Conservation (phyloP, 2,797 vertebrate genomes). For the Channallabes apus region DNA sequence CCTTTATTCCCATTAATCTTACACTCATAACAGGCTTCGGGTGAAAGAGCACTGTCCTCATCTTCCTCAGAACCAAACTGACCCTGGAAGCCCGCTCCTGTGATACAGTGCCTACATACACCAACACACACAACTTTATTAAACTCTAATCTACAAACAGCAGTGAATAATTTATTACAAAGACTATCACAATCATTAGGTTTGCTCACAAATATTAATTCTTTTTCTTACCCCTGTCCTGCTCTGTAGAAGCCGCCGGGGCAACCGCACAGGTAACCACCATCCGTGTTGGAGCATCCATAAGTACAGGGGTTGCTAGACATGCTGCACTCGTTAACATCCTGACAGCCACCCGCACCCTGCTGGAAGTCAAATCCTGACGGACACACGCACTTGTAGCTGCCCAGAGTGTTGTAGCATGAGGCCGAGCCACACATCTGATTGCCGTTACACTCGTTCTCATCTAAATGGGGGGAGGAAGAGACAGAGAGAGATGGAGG, state of each 20-base stretch:
- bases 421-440: slow-evolving; percentile 76
- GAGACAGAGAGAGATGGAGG: too few relatives aligned
- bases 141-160: neutral
- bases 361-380: slow-evolving; percentile 82
- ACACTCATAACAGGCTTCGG: slow-evolving; percentile 91
- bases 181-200: neutral
- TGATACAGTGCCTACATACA: slow-evolving; percentile 83
- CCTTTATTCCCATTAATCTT: slow-evolving; percentile 85
- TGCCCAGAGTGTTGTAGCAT: slow-evolving; percentile 84
- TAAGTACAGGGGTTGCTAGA: slow-evolving; percentile 78
- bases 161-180: neutral
- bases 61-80: slow-evolving; percentile 71
- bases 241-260: slow-evolving; percentile 87
- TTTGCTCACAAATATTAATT: neutral
- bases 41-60: slow-evolving; percentile 81
- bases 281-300: slow-evolving; percentile 82
- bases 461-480: slow-evolving; percentile 64
- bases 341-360: slow-evolving; percentile 75
- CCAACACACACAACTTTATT: slow-evolving; percentile 7
- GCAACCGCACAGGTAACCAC: slow-evolving; percentile 82
- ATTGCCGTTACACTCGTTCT: slow-evolving; percentile 79
- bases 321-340: slow-evolving; percentile 77
- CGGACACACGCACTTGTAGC: slow-evolving; percentile 81
- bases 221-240: slow-evolving; percentile 85
- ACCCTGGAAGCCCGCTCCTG: slow-evolving; percentile 81